Conservation (phyloP, 2,888 invertebrate genomes). For the Scaptomyza polygonia region DNA sequence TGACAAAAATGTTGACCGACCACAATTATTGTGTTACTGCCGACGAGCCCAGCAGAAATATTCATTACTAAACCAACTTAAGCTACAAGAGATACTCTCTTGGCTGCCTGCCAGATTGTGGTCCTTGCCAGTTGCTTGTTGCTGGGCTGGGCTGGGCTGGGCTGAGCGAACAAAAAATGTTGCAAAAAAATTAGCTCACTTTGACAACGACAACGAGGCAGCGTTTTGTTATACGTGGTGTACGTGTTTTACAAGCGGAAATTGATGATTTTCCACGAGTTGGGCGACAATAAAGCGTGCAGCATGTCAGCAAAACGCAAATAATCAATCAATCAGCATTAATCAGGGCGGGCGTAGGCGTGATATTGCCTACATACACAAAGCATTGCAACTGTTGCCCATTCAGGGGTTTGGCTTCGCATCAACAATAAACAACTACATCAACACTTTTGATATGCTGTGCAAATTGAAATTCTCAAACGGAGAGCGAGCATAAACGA, state of each 20-base stretch:
- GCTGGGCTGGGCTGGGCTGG: constrained; percentile 10
- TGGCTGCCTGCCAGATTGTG: constrained; percentile 16
- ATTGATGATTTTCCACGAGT: constrained; percentile 76
- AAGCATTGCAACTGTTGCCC: constrained; percentile 54
- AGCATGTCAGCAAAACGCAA: constrained; percentile 78
- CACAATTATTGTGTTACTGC: constrained; percentile 64
- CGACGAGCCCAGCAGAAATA: constrained; percentile 48
- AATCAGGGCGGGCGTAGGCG: constrained; percentile 62
- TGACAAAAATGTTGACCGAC: constrained; percentile 60
- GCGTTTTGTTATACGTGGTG: constrained; percentile 64
- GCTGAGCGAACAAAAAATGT: constrained; percentile 1
- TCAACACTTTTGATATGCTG: constrained; percentile 30
- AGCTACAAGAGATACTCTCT: constrained; percentile 8
- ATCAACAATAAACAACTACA: constrained; percentile 20
- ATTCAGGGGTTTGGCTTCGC: background rate
- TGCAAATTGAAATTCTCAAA: constrained; percentile 29
- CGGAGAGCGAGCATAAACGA: constrained; percentile 14
- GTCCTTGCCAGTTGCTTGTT: constrained; percentile 34
- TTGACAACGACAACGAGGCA: constrained; percentile 46
- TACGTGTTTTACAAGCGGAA: constrained; percentile 77
- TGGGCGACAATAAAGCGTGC: constrained; percentile 75
- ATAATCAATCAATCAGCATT: constrained; percentile 82
- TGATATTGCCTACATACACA: constrained; percentile 20
- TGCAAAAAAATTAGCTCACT: constrained; percentile 56
- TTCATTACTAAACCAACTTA: constrained; percentile 57